Evolutionary conservation across 2,797 vertebrate species (phyloP).

Genomic region (Trachurus trachurus): DNA sequence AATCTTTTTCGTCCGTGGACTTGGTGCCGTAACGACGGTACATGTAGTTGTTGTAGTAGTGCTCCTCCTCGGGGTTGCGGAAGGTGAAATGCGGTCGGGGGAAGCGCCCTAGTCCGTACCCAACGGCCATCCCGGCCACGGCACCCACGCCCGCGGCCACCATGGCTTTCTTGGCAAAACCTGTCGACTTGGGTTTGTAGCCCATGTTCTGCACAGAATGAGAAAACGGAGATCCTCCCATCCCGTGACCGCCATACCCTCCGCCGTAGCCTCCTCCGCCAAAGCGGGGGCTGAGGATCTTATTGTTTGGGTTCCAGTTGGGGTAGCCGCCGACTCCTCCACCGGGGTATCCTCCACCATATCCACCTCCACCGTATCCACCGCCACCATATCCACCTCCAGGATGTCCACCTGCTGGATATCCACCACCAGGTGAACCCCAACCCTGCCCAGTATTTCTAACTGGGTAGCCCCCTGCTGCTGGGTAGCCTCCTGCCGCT

Average conservation of each 20-base stretch:
- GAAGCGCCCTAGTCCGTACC: constrained; percentile 86
- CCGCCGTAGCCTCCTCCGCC: constrained; percentile 77
- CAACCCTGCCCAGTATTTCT: constrained; percentile 70
- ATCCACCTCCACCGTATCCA: constrained; percentile 44
- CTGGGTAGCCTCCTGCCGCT: constrained; percentile 52
- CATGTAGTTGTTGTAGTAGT: constrained; percentile 87
- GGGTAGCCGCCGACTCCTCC: constrained; percentile 67
- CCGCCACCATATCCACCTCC: constrained; percentile 56
- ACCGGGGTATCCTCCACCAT: constrained; percentile 68
- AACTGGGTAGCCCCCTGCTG: constrained; percentile 74
- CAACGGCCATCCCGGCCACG: constrained; percentile 85
- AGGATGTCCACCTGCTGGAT: constrained; percentile 59
- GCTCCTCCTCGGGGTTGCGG: constrained; percentile 80
- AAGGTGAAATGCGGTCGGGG: constrained; percentile 85
- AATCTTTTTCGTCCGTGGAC: constrained; percentile 81
- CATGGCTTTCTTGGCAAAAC: constrained; percentile 86
- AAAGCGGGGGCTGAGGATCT: constrained; percentile 83
- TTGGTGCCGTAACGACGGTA: constrained; percentile 74
- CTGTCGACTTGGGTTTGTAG: constrained; percentile 76
- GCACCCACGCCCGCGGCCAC: constrained; percentile 86
- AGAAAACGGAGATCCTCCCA: constrained; percentile 85
- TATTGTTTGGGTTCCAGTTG: constrained; percentile 87
- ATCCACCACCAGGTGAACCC: constrained; percentile 49
- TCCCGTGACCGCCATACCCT: constrained; percentile 65
- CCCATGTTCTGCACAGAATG: constrained; percentile 79